A percentile compares a stretch with the other conserved stretches of the same genome.
These are phyloP conservation scores for Sisyra nigra DNA, from an alignment of 2,888 invertebrate genomes.

Conservation along the genomic window DNA sequence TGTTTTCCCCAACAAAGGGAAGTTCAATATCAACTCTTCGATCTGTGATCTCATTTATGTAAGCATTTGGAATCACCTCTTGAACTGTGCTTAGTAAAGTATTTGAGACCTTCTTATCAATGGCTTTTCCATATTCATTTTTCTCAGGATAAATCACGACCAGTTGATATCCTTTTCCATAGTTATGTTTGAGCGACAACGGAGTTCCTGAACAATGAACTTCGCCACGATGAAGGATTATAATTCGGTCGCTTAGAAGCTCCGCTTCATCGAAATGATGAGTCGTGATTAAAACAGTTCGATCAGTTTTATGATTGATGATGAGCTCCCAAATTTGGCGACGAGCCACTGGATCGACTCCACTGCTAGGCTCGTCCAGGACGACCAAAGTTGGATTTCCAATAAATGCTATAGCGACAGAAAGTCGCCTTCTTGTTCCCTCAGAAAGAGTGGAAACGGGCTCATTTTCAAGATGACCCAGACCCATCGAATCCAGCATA, in stretches of 20 bases:
- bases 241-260: conserved; percentile 67
- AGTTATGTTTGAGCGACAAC: conserved; percentile 34
- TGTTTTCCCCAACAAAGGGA: conserved; percentile 24
- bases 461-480: conserved; percentile 45
- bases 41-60: conserved; percentile 25
- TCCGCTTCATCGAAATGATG: conserved; percentile 85
- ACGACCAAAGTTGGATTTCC: conserved; percentile 52
- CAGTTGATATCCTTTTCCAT: conserved; percentile 38
- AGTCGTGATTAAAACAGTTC: conserved; percentile 71
- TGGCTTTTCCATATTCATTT: conserved; percentile 1
- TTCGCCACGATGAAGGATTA: conserved; percentile 57
- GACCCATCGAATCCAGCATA: conserved; percentile 44
- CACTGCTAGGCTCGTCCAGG: conserved; percentile 76
- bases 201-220: conserved; percentile 40
- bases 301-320: conserved; percentile 45
- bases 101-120: conserved; percentile 24
- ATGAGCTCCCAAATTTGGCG: conserved; percentile 57
- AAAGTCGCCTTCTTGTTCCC: conserved; percentile 76
- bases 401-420: conserved; percentile 78
- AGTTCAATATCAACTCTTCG: conserved; percentile 29
- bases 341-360: conserved; percentile 69
- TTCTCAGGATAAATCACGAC: conserved; percentile 27
- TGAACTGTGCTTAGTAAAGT: conserved; percentile 26
- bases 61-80: conserved; percentile 30
- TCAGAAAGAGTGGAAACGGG: conserved; percentile 57